Evolutionary conservation across 2,797 vertebrate species (phyloP), one percentile per base, ranked within the genome.

Genomic region (Pelobates cultripes): DNA sequence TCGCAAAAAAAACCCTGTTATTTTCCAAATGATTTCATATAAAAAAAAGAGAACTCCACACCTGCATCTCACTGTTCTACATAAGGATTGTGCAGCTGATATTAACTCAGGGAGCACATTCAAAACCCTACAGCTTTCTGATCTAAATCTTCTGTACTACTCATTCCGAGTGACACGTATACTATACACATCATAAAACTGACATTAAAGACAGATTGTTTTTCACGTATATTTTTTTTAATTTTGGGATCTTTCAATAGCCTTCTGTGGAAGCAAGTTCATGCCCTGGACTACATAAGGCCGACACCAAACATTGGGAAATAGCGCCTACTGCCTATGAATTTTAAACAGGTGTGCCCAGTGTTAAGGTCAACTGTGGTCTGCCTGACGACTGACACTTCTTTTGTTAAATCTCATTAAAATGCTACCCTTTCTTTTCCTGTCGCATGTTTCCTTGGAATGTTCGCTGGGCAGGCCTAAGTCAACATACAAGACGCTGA

Each of bases 401-500:
- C 82, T 55, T 75, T 84, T 84, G 82, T 79, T 70, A 47, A 55
- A 44, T 57, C 82, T 84, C 82, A 84, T 84, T 84, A 79, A 72
- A 55, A 84, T 84, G 66, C 82, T 44, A 66, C 67, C 77, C 73
- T 57, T 84, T 79, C 82, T 67, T 76, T 84, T 84, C 82, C 82
- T 84, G 77, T 83, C 69, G 55, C 77, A 79, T 84, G 82, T 84
- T 76, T 84, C 67, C 77, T 79, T 71, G 82, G 51, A 84, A 76
- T 84, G 73, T 84, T 84, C 55, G 82, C 77, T 17, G 66, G 77
- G 75, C 66, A 74, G 55, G 74, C 68, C 80, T 77, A 82, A 82
- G 82, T 79, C 82, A 84, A 84, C 82, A 84, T 43, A 72, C 66
- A 79, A 79, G 74, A 79, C 17, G 17, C 73, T 43, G 67, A 63